Evolutionary conservation across 2,113 vertebrate genomes (phyloP).

Genomic region (Corythaixoides concolor): DNA sequence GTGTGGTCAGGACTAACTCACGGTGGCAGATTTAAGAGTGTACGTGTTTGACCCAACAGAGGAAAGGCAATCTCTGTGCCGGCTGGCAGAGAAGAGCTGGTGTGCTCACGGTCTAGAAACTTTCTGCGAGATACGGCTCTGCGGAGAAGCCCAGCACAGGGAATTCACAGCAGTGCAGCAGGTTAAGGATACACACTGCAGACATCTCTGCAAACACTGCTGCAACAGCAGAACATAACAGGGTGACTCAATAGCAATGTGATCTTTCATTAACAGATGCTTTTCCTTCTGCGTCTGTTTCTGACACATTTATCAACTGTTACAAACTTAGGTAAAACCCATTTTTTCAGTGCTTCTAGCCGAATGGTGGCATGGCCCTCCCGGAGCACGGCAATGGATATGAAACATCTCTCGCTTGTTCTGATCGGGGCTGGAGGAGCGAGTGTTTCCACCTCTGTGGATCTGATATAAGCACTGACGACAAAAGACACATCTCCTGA

Average conservation of each 20-base stretch:
- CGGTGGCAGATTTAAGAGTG: background rate
- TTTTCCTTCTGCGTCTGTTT: background rate
- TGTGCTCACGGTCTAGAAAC: background rate
- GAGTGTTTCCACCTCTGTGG: background rate
- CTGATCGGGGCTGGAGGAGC: rapidly evolving
- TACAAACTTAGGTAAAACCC: background rate
- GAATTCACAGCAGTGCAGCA: background rate
- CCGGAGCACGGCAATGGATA: background rate
- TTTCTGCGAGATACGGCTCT: background rate
- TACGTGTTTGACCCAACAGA: background rate
- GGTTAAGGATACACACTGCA: background rate
- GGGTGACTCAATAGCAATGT: background rate
- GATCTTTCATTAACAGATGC: background rate
- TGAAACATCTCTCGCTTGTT: background rate
- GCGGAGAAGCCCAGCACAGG: background rate
- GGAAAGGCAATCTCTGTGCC: background rate
- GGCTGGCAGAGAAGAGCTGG: background rate
- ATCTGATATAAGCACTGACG: background rate
- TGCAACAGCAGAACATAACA: background rate
- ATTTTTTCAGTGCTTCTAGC: background rate
- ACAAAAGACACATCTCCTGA: background rate
- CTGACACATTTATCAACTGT: background rate
- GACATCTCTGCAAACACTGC: background rate
- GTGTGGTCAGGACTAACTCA: background rate
- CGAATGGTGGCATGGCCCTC: background rate